Base-by-base conservation (phyloP, 2,113 vertebrate genomes). In the Probosciger aterrimus region DNA sequence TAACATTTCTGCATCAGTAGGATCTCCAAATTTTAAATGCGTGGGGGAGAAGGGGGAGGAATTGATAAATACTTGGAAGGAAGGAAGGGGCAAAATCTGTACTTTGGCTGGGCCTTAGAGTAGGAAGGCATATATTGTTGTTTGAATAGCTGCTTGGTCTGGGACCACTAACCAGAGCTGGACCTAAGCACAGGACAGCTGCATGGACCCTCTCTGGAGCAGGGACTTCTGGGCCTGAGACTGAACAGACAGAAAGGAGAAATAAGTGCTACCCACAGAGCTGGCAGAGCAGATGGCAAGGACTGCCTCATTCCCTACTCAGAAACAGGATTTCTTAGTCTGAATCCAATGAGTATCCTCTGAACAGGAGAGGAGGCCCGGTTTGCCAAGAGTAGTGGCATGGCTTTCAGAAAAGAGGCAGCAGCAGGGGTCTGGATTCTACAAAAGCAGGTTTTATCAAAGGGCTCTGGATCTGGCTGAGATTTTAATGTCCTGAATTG, bases 371-470 rank as follows among this genome's bases (percentile, higher is more conserved):
- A 82, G 24, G 19, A 88, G 65, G 49, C 11, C 16, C 39, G 55
- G 63, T 83, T 86, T 94, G 83, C 91, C 82, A 88, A 93, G 28
- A 90, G 30, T 41, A 81, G 33, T 23, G 41, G 63, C 68, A 67
- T 20, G 74, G 59, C 46, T 63, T 62, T 79, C 78, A 83, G 65
- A 80, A 92, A 92, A 92, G 68, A 83, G 23, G 52, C 86, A 95
- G 83, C 91, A 95, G 91, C 77, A 89, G 88, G 73, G 64, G 47
- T 93, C 55, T 91, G 76, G 50, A 90, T 78, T 86, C 81, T 92
- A 57, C 60, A 75, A 86, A 86, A 89, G 11, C 60, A 92, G 57
- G 35, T 83, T 91, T 92, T 74, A 71, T 92, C 60, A 95, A 84
- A 92, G 52, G 7, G 10, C 46, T 70, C 64, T 90, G 76, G 17